Conservation (phyloP, 1,140 invertebrate genomes). For the Piezodorus guildinii region DNA sequence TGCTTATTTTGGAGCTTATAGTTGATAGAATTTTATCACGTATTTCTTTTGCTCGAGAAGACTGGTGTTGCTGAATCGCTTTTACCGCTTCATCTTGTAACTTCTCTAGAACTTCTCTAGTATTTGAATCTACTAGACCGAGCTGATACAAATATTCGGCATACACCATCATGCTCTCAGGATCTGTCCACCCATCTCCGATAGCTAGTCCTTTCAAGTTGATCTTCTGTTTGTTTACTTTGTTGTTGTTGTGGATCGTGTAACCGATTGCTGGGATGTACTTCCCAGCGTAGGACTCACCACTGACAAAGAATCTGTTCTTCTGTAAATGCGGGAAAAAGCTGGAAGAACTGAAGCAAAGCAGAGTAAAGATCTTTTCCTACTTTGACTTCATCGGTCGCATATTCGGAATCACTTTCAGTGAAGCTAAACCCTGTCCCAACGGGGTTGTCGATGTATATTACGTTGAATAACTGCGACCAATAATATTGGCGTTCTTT, state of each 20-base stretch:
- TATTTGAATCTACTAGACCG: conserved; percentile 37
- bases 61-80: not conserved
- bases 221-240: conserved; percentile 47
- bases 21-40: conserved; percentile 22
- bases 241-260: conserved; percentile 40
- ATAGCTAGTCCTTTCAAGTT: conserved; percentile 63
- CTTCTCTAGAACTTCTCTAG: conserved; percentile 18
- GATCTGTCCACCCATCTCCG: conserved; percentile 76
- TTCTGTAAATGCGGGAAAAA: conserved; percentile 37
- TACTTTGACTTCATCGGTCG: conserved; percentile 32
- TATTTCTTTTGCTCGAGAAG: conserved; percentile 15
- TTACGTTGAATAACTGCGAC: conserved; percentile 54
- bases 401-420: conserved; percentile 10
- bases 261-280: conserved; percentile 41
- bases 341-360: conserved; percentile 55
- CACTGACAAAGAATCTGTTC: conserved; percentile 32
- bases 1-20: conserved; percentile 42
- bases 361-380: conserved; percentile 52
- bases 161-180: conserved; percentile 60
- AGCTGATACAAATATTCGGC: conserved; percentile 70
- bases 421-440: conserved; percentile 27
- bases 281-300: conserved; percentile 46
- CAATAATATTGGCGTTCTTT: conserved; percentile 34
- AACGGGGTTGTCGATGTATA: conserved; percentile 66
- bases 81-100: conserved; percentile 17